Percentiles rank a stretch among this genome's conserved stretches.
Evolutionary conservation across 2,797 vertebrate species (phyloP).

Genomic region (Carapus acus): DNA sequence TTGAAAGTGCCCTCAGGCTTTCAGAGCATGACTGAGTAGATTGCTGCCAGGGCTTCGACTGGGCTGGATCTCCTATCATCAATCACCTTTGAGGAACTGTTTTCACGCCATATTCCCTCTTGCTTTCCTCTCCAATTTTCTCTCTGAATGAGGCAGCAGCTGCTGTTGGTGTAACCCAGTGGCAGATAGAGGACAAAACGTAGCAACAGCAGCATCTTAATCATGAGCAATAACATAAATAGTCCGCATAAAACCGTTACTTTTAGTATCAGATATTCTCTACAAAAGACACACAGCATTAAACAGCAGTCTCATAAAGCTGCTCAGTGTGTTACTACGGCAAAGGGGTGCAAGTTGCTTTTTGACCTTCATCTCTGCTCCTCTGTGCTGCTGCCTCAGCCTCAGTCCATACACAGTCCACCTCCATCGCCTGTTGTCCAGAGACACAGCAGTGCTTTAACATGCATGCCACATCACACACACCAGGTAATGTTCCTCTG

Average conservation of each 20-base stretch:
- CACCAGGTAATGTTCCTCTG: conserved; percentile 76
- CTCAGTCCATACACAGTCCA: conserved; percentile 69
- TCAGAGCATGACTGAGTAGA: conserved; percentile 47
- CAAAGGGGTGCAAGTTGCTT: conserved; percentile 33
- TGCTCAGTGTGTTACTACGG: not conserved
- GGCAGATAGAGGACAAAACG: conserved; percentile 1
- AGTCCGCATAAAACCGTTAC: not conserved
- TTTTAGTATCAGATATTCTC: not conserved
- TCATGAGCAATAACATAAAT: not conserved
- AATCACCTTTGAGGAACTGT: conserved; percentile 36
- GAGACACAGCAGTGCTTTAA: conserved; percentile 67
- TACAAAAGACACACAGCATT: not conserved
- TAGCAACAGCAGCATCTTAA: not conserved
- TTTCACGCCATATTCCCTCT: conserved; percentile 33
- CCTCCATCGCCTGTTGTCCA: conserved; percentile 65
- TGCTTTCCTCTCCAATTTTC: conserved; percentile 25
- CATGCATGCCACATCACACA: conserved; percentile 68
- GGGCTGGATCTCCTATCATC: conserved; percentile 36
- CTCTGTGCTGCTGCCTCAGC: conserved; percentile 59
- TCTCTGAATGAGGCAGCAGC: conserved; percentile 29
- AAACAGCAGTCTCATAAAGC: not conserved
- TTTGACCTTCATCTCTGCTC: conserved; percentile 46
- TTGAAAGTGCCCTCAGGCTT: conserved; percentile 57
- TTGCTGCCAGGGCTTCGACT: conserved; percentile 39
- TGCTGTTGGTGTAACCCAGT: conserved; percentile 38